Evolutionary conservation across 2,113 vertebrate genomes (phyloP).

Genomic region (Pao palembangensis): DNA sequence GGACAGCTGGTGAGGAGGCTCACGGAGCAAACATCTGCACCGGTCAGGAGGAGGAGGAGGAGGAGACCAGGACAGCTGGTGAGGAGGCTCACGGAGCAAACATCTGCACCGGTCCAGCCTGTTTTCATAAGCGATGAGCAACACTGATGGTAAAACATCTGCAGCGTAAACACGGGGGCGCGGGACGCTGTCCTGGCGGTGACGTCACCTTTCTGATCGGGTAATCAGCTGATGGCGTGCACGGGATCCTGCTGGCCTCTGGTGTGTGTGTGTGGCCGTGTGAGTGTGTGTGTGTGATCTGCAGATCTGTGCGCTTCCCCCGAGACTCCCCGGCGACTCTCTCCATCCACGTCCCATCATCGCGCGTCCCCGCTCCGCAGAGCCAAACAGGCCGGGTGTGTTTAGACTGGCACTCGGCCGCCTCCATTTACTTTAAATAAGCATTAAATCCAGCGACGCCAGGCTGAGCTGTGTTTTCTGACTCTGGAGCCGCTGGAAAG

Average conservation of each 20-base stretch:
- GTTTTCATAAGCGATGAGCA: too few species aligned
- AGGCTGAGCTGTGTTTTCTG: conserved; percentile 21
- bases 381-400: conserved; percentile 54
- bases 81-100: too few species aligned
- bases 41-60: too few species aligned
- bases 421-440: conserved; percentile 66
- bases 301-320: not conserved
- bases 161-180: too few species aligned
- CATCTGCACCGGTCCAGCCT: too few species aligned
- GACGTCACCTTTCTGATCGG: too few species aligned
- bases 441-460: conserved; percentile 68
- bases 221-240: not conserved
- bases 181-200: too few species aligned
- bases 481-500: conserved; percentile 9
- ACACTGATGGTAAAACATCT: too few species aligned
- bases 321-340: conserved; percentile 42
- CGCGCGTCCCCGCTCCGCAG: conserved; percentile 49
- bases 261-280: conserved; percentile 21
- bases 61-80: too few species aligned
- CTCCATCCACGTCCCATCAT: conserved; percentile 42
- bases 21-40: too few species aligned
- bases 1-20: too few species aligned
- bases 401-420: conserved; percentile 62
- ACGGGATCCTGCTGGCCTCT: conserved; percentile 5
- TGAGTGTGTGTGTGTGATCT: not conserved